Evolutionary conservation across 1,140 invertebrate species (phyloP), one percentile per base, ranked within the genome.

Genomic region (Drosophila nannoptera): DNA sequence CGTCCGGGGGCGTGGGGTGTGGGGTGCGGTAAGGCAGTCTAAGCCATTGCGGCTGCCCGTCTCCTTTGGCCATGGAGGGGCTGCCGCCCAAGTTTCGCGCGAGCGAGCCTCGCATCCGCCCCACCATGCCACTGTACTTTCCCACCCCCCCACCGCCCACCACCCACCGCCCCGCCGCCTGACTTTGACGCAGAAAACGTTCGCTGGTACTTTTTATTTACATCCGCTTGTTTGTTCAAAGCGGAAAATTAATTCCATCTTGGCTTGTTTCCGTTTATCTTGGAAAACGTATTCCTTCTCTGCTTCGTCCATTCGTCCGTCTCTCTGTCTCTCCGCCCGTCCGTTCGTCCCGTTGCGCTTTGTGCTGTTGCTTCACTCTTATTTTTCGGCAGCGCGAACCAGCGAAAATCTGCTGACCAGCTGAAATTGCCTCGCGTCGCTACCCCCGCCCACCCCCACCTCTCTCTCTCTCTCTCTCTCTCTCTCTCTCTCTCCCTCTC

Each of bases 161-260:
- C 3, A 1, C 22, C 22, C 22, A 22, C 12, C 35, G 31, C n/a
- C 29, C 38, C 12, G 22, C 33, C 45, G 42, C 58, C 42, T 32
- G 66, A 65, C 62, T 78, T 76, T 76, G 69, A 70, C 68, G 56
- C 42, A 52, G 69, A 68, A 69, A 63, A 67, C 69, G 69, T 63
- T 73, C 56, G 65, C 69, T 75, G 60, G 70, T 69, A 59, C 63
- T 87, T 83, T 87, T 88, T 87, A 87, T 88, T 88, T 88, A 88
- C 86, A 82, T 88, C 86, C 86, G 86, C 86, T 88, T 88, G 86
- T 88, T 88, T 88, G 86, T 88, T 86, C 86, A 86, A 88, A 88
- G 86, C 86, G 86, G 86, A 88, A 88, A 88, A 88, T 88, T 88
- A 88, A 88, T 88, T 88, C 86, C 86, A 88, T 88, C 86, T 88